Base-by-base conservation (phyloP, 2,888 invertebrate genomes). In the Cryptocheilus praepositus region DNA sequence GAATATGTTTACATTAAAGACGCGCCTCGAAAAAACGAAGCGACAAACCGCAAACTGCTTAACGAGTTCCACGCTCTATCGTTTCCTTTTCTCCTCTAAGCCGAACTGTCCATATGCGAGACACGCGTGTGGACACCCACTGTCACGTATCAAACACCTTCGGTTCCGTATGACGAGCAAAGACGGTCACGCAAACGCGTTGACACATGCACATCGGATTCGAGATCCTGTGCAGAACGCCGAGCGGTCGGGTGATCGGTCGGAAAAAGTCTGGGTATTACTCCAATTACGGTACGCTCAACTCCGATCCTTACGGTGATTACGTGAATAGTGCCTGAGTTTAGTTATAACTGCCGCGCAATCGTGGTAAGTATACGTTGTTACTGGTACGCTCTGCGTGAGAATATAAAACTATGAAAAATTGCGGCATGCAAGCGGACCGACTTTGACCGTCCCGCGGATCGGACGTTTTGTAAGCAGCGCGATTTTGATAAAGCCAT, bases 1-100 rank as follows among this genome's bases (percentile, higher is more conserved):
- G 82, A 83, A 83, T 81, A 83, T 84, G 83, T 84, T 84, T 83
- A 81, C 83, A 82, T 82, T 82, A 83, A 83, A 81, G 74, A 70
- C 73, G 70, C 76, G 75, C 70, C 77, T 16, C 43, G 44, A 58
- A 58, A 49, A 46, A 57, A 57, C 13, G 44, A n/a, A 44, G 44
- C 44, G 44, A 46, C 46, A n/a, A 58, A 58, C 79, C 78, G 81
- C 82, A 77, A 83, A 84, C 80, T 77, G 82, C 82, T 84, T 81
- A 84, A 84, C 84, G 84, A 73, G 79, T 79, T 78, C 71, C 70
- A 67, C 70, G 71, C 74, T 74, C 73, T 53, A 61, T 61, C 71
- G 64, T 67, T 62, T 67, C 69, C 52, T 71, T 67, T 72, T 77
- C 64, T 83, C 78, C 81, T 84, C 77, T 71, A 68, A 68, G 73